phyloP scores from a whole-genome alignment of 2,113 vertebrate genomes.

The Regulus satrapa region DNA sequence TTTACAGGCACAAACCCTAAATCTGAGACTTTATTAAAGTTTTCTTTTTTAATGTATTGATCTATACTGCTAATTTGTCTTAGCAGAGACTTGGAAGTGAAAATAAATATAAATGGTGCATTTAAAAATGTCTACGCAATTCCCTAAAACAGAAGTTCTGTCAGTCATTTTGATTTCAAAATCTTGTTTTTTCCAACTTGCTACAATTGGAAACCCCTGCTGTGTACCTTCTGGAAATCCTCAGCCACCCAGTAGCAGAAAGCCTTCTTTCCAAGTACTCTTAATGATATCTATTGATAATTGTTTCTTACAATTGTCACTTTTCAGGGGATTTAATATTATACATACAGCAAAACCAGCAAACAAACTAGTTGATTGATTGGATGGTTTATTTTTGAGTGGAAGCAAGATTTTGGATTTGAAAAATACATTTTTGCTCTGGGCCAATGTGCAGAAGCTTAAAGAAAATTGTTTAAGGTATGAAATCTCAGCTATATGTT shows the following conservation, averaged over 20 bases:
- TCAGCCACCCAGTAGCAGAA: not conserved
- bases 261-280: not conserved
- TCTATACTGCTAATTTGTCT: not conserved
- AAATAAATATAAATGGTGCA: not conserved
- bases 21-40: not conserved
- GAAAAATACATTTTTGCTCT: not conserved
- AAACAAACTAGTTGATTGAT: not conserved
- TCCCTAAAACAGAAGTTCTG: not conserved
- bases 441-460: not conserved
- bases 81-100: not conserved
- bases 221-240: not conserved
- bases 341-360: not conserved
- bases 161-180: not conserved
- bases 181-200: not conserved
- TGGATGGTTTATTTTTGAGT: not conserved
- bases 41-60: not conserved
- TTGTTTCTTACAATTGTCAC: not conserved
- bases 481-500: not conserved
- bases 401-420: not conserved
- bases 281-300: not conserved
- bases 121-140: not conserved
- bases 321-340: not conserved
- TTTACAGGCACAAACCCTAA: not conserved
- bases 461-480: not conserved
- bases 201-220: not conserved